Base-by-base conservation (phyloP, 2,888 invertebrate species). In the Alitta virens region DNA sequence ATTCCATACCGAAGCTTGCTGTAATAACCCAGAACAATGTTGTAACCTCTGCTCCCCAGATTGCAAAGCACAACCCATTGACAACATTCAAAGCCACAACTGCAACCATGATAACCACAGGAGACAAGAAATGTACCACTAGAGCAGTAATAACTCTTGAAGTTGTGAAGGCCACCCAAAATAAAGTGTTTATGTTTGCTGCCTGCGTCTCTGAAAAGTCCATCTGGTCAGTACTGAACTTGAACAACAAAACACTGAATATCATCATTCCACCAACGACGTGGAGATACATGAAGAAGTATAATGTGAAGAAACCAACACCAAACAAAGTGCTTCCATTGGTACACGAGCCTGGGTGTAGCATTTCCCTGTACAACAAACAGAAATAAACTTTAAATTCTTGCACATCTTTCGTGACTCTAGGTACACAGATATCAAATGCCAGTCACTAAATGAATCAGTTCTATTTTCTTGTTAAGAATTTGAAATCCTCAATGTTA, bases 201-300 rank as follows among this genome's bases (percentile, higher is more conserved):
- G 61, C 61, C 5, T 26, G 5, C 14, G 24, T 33, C 12, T 26
- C 27, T 12, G 24, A 16, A 25, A 40, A 26, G 7, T 18, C 26
- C n/a, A 27, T 23, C n/a, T 63, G 33, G 1, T 1, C n/a, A 2
- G 53, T 54, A 2, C 46, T 54, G 46, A 40, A 63, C 14, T 57
- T 49, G 24, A 26, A 57, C 3, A 63, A 18, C 38, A 53, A 63
- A 24, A 58, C 59, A 9, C 63, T 49, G n/a, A 43, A 59, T 2
- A 49, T 54, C 23, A 57, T 43, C 33, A 58, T 58, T 7, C 63
- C 63, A 42, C 63, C 63, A 9, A 58, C 63, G 14, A 63, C 38
- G 25, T 63, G 42, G n/a, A 63, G 42, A 49, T 40, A 63, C 1
- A 53, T 43, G 18, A 58, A n/a, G 12, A 59, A 52, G 2, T 55